A percentile compares a stretch with the other conserved stretches of the same genome.
Conservation (phyloP, 2,113 vertebrate species). For the Spheniscus mendiculus region DNA sequence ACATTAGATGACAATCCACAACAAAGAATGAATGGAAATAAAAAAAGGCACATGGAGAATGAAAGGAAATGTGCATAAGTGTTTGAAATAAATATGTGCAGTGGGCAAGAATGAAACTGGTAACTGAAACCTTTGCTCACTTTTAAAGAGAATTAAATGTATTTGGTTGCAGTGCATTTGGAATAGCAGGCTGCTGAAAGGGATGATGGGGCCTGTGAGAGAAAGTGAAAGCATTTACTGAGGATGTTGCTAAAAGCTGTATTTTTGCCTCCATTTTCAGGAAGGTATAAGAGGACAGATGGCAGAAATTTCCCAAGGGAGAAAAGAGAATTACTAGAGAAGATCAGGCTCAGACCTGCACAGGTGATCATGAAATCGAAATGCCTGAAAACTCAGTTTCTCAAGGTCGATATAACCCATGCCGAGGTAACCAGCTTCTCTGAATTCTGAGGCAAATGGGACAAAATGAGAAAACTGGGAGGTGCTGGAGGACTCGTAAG, state of each 20-base stretch:
- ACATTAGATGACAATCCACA: slow-evolving; percentile 1
- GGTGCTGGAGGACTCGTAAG: not conserved
- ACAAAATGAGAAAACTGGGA: not conserved
- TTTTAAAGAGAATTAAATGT: slow-evolving; percentile 39
- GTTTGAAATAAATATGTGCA: slow-evolving; percentile 44
- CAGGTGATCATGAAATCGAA: slow-evolving; percentile 61
- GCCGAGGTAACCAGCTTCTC: not conserved
- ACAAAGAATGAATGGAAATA: slow-evolving; percentile 27
- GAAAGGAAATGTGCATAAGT: not conserved
- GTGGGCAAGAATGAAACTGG: slow-evolving; percentile 13
- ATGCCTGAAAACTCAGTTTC: slow-evolving; percentile 62
- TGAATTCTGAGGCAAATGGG: not conserved
- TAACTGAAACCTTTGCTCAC: slow-evolving; percentile 44
- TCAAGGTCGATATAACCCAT: slow-evolving; percentile 28
- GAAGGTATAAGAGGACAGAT: slow-evolving; percentile 28
- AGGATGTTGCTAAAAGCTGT: slow-evolving; percentile 27
- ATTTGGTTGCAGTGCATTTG: slow-evolving; percentile 20
- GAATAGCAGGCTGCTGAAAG: slow-evolving; percentile 10
- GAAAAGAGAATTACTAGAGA: slow-evolving; percentile 52
- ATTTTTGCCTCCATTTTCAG: slow-evolving; percentile 26
- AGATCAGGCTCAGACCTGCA: slow-evolving; percentile 63
- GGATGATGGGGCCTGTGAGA: slow-evolving; percentile 18
- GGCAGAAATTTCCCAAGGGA: slow-evolving; percentile 70
- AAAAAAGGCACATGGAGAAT: slow-evolving; percentile 47
- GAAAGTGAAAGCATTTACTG: slow-evolving; percentile 25